Evolutionary conservation across 2,797 vertebrate species (phyloP).

Genomic region (Pseudomugil gertrudae): DNA sequence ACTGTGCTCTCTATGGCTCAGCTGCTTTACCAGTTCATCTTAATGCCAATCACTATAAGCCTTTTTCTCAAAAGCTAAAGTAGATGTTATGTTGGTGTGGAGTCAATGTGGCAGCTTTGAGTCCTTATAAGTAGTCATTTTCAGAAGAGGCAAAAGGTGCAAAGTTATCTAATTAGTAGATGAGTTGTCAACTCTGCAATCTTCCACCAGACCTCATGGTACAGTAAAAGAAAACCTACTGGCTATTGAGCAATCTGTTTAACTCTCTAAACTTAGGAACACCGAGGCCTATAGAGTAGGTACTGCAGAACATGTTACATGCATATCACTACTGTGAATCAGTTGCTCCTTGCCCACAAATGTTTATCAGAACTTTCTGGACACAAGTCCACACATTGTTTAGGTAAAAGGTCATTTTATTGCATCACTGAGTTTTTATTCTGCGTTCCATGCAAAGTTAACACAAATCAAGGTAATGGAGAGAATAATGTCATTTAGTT

Average conservation of each 20-base stretch:
- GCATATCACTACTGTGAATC: constrained; percentile 67
- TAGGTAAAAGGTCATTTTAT: constrained; percentile 48
- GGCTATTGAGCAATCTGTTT: constrained; percentile 57
- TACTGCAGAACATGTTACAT: constrained; percentile 54
- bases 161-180: constrained; percentile 76
- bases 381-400: constrained; percentile 51
- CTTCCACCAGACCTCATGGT: constrained; percentile 61
- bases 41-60: background rate
- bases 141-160: constrained; percentile 65
- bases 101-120: constrained; percentile 51
- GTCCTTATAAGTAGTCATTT: constrained; percentile 62
- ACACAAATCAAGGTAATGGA: background rate
- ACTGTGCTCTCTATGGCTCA: too few species aligned
- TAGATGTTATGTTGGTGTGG: constrained; percentile 26
- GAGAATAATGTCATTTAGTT: background rate
- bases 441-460: constrained; percentile 7
- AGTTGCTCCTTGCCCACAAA: constrained; percentile 45
- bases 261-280: constrained; percentile 60
- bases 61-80: constrained; percentile 16
- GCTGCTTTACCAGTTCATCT: background rate
- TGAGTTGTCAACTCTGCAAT: constrained; percentile 72
- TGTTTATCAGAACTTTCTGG: constrained; percentile 70
- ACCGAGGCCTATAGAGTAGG: constrained; percentile 53
- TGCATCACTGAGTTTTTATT: constrained; percentile 18
- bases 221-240: constrained; percentile 54